Evolutionary conservation across 1,140 invertebrate genomes (phyloP).

Genomic region (Camponotus floridanus): DNA sequence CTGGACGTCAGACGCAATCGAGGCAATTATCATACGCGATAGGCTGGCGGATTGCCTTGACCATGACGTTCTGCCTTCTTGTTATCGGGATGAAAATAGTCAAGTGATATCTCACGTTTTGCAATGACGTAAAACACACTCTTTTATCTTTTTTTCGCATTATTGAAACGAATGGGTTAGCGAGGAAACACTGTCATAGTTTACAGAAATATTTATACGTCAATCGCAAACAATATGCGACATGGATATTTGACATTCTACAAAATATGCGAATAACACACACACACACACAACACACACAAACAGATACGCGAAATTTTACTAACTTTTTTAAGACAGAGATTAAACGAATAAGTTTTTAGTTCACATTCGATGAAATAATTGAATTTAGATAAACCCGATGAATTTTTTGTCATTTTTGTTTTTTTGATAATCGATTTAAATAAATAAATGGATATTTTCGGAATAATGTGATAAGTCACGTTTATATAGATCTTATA

Average conservation of each 20-base stretch:
- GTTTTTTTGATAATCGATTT: neutral
- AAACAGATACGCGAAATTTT: constrained; percentile 28
- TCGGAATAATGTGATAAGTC: neutral
- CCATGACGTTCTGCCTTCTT: constrained; percentile 28
- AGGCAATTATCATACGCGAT: constrained; percentile 62
- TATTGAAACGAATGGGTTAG: neutral
- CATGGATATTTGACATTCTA: constrained; percentile 19
- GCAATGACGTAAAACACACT: neutral
- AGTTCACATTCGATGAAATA: neutral
- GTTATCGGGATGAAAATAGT: neutral
- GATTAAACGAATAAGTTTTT: constrained; percentile 19
- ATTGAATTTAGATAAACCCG: neutral
- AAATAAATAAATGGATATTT: neutral
- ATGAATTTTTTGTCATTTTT: neutral
- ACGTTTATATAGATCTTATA: neutral
- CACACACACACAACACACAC: too few species aligned
- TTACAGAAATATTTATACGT: neutral
- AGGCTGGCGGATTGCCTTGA: constrained; percentile 21
- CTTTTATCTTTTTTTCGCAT: neutral
- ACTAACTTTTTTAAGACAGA: neutral
- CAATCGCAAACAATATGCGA: constrained; percentile 17
- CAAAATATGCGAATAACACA: neutral
- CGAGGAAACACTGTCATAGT: neutral
- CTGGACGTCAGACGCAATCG: constrained; percentile 50
- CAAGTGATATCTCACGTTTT: neutral